phyloP scores from a whole-genome alignment of 2,888 invertebrate species.

The Graphium colonna region DNA sequence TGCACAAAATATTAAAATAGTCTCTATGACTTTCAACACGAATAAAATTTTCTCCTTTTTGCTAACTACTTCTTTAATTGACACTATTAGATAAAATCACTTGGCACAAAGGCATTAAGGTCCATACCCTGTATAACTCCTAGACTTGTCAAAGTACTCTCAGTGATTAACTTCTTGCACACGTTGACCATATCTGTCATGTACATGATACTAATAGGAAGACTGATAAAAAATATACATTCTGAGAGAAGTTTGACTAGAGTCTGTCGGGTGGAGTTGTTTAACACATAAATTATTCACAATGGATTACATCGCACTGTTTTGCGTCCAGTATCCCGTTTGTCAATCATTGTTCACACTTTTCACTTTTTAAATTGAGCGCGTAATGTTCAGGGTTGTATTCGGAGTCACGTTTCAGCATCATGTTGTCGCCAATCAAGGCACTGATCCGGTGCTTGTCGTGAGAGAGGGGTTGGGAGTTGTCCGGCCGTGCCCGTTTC shows the following conservation, averaged over 20 bases:
- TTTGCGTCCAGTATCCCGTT: slow-evolving; percentile 40
- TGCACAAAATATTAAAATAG: slow-evolving; percentile 71
- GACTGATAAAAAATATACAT: slow-evolving; percentile 51
- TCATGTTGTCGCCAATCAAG: slow-evolving; percentile 72
- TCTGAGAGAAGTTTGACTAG: slow-evolving; percentile 75
- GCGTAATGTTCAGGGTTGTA: slow-evolving; percentile 67
- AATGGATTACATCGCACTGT: slow-evolving; percentile 18
- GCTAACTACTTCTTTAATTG: slow-evolving; percentile 73
- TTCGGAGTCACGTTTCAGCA: slow-evolving; percentile 70
- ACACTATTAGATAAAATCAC: slow-evolving; percentile 77
- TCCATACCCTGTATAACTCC: slow-evolving; percentile 77
- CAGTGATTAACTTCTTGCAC: slow-evolving; percentile 44
- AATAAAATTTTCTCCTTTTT: slow-evolving; percentile 64
- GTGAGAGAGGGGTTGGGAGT: slow-evolving; percentile 45
- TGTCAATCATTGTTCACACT: slow-evolving; percentile 74
- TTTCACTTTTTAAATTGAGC: slow-evolving; percentile 75
- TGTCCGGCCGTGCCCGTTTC: slow-evolving; percentile 63
- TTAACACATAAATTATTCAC: slow-evolving; percentile 38
- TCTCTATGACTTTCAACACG: slow-evolving; percentile 62
- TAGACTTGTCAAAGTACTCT: slow-evolving; percentile 70
- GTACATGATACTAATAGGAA: slow-evolving; percentile 49
- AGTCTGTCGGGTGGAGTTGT: slow-evolving; percentile 63
- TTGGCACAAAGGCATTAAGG: slow-evolving; percentile 79
- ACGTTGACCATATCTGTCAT: slow-evolving; percentile 33
- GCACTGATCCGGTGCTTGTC: slow-evolving; percentile 77